Percentiles rank a stretch among this genome's conserved stretches.
phyloP scores from a whole-genome alignment of 2,888 invertebrate species.

The Shargacucullia verbasci region DNA sequence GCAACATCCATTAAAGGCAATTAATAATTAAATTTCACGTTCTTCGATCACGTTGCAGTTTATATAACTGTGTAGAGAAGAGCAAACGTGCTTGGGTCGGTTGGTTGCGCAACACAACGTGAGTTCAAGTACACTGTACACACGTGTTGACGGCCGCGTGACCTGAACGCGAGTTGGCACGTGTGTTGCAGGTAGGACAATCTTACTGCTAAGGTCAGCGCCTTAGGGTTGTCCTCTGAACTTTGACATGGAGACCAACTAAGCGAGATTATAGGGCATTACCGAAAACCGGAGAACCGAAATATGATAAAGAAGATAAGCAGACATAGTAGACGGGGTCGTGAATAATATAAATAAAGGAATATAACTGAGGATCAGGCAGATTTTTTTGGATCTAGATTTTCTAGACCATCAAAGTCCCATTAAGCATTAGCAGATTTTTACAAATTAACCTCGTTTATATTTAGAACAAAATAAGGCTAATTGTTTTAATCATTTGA shows the following conservation, averaged over 20 bases:
- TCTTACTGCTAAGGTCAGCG: constrained; percentile 67
- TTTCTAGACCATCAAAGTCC: too few species aligned
- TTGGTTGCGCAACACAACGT: constrained; percentile 85
- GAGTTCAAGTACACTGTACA: constrained; percentile 77
- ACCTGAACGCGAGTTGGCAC: constrained; percentile 69
- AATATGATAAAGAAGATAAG: constrained; percentile 35
- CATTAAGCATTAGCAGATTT: too few species aligned
- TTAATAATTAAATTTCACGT: constrained; percentile 78
- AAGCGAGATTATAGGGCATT: background rate
- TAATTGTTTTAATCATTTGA: background rate
- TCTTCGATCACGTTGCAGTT: constrained; percentile 83
- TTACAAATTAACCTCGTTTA: too few species aligned
- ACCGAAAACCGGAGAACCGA: constrained; percentile 25
- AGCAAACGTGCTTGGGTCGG: constrained; percentile 73
- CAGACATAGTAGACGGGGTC: constrained; percentile 16
- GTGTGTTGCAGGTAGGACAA: constrained; percentile 70
- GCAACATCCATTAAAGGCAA: constrained; percentile 59
- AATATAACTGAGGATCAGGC: constrained; percentile 3
- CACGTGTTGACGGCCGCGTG: constrained; percentile 84
- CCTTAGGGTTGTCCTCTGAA: constrained; percentile 43
- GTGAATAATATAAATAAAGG: constrained; percentile 20
- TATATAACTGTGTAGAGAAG: constrained; percentile 82
- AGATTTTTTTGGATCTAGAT: constrained; percentile 24
- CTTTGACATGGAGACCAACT: constrained; percentile 30
- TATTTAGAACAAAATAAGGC: too few species aligned